A percentile compares a stretch with the other conserved stretches of the same genome.
phyloP scores from a whole-genome alignment of 2,888 invertebrate genomes.

The Lissocephala sabroskyi region DNA sequence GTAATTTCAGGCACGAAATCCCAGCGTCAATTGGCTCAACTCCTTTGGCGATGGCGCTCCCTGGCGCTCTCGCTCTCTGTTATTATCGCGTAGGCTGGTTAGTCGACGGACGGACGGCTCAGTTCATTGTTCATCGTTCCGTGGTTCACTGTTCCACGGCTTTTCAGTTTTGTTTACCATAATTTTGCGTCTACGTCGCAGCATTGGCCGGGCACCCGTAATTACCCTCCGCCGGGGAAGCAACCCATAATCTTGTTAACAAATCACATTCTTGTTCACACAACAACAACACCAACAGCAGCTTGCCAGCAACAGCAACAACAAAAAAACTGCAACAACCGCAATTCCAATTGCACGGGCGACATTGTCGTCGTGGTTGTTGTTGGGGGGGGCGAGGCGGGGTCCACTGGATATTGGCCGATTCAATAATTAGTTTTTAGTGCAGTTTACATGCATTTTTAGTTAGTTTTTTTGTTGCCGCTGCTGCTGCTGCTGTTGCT shows the following conservation, averaged over 20 bases:
- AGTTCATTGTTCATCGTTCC: no score
- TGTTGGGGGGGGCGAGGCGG: background rate
- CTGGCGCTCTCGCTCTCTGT: constrained; percentile 22
- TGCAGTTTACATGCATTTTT: constrained; percentile 23
- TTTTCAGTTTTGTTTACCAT: no score
- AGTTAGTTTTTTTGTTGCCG: constrained; percentile 9
- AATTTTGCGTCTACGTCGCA: no score
- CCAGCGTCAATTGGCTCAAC: no score
- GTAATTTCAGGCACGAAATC: no score
- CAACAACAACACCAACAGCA: constrained; percentile 54
- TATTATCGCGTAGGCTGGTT: constrained; percentile 43
- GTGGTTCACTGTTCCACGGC: no score
- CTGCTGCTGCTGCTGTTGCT: constrained; percentile 10
- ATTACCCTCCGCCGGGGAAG: no score
- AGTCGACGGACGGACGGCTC: no score
- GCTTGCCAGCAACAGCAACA: no score
- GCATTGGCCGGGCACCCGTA: no score
- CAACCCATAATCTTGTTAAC: constrained; percentile 71
- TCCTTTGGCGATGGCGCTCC: constrained; percentile 2
- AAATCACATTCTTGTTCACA: constrained; percentile 73
- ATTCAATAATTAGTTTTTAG: constrained; percentile 2
- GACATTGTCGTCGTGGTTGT: no score
- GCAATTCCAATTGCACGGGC: background rate
- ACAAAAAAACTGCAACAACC: background rate
- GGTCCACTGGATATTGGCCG: constrained; percentile 14